phyloP scores from a whole-genome alignment of 2,888 invertebrate genomes.

The Cephus runcator region DNA sequence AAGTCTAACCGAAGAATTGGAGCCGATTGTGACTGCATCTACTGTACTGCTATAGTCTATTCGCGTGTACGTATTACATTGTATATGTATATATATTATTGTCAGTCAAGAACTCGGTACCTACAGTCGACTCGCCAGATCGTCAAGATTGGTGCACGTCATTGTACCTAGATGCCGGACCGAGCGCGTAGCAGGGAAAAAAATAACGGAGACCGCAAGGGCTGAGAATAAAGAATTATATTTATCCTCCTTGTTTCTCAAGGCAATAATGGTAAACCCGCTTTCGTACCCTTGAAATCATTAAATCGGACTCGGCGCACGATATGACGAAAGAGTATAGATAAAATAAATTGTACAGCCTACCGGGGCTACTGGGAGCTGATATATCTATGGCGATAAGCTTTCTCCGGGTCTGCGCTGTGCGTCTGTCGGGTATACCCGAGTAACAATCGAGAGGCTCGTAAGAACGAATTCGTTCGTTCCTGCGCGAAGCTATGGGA shows the following conservation, averaged over 20 bases:
- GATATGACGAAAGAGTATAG: neutral
- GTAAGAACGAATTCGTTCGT: neutral
- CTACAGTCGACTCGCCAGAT: neutral
- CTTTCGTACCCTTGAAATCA: neutral
- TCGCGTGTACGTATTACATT: no score
- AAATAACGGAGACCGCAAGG: neutral
- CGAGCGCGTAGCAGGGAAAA: neutral
- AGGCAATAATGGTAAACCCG: neutral
- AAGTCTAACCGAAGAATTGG: neutral
- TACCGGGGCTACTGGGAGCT: neutral
- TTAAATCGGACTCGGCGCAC: neutral
- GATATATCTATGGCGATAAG: neutral
- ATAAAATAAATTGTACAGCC: neutral
- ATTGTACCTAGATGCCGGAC: neutral
- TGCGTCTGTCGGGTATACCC: neutral
- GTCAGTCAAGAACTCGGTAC: neutral
- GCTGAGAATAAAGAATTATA: neutral
- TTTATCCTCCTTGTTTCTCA: neutral
- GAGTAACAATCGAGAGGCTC: neutral
- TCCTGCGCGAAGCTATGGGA: neutral
- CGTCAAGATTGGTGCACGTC: neutral
- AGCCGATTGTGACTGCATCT: neutral
- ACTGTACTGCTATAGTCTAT: neutral
- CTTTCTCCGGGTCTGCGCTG: neutral
- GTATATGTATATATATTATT: neutral